Evolutionary conservation across 2,113 vertebrate species (phyloP), one percentile per base, ranked within the genome.

Genomic region (Podiceps cristatus): DNA sequence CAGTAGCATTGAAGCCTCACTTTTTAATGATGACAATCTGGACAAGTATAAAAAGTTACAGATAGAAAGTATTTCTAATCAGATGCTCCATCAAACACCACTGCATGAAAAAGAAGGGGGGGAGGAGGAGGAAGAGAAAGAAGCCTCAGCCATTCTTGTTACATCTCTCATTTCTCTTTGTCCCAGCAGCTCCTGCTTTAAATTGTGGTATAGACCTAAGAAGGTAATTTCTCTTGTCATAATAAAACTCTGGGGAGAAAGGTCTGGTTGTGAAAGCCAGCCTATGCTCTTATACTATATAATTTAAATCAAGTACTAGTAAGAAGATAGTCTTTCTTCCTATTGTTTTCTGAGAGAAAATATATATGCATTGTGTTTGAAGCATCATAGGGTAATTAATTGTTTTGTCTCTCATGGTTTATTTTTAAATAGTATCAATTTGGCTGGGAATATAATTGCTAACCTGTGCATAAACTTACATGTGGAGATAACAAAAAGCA

Each of bases 161-260:
- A 28, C 28, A 16, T 62, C 44, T 85, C 37, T 86, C 27, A 76
- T 85, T 67, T 83, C 13, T 72, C 49, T 91, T 86, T 55, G 16
- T 86, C 74, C 76, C 42, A 60, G 44, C 28, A 90, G 17, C 28
- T 92, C 13, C 58, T 95, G 59, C 90, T 96, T 49, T 81, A 35
- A 80, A 78, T 59, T 71, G 71, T 96, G 76, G 56, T 91, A 79
- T 23, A 95, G 60, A 78, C 59, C 27, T 49, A 62, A 95, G 76
- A 80, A 96, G 62, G n/a, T 81, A 93, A 96, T 97, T 94, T 75
- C 56, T 80, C 67, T 71, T 95, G 59, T 90, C 67, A 72, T 91
- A 93, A 88, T 84, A 90, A 93, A 97, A 53, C 13, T 18, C 45
- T 42, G 6, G 64, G 90, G 28, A 60, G 84, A 94, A 76, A 62